These are phyloP conservation scores for Hypomesus transpacificus DNA, from an alignment of 2,113 vertebrate species.

Conservation along the genomic window DNA sequence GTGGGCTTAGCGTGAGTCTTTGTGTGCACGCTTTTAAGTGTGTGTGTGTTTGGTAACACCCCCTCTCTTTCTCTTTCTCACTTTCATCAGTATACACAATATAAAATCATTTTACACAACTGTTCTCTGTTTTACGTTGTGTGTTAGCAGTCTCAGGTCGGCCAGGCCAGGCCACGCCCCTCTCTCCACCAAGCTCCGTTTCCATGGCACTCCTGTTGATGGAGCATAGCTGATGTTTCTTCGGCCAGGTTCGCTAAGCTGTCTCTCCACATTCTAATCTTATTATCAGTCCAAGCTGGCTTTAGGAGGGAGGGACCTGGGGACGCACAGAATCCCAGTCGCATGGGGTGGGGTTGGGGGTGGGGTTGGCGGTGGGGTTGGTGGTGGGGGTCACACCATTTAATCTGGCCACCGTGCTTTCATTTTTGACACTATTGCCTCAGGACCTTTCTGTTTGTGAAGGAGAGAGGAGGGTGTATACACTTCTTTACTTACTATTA, in stretches of 20 bases:
- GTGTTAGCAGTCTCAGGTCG: not conserved
- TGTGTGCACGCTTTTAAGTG: slow-evolving; percentile 1
- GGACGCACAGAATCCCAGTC: slow-evolving; percentile 46
- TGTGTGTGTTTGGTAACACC: not conserved
- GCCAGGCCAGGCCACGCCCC: not conserved
- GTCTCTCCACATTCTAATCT: slow-evolving; percentile 67
- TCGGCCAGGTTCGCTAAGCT: slow-evolving; percentile 63
- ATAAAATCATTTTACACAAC: no score
- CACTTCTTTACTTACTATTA: slow-evolving; percentile 4
- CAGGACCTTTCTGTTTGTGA: slow-evolving; percentile 17
- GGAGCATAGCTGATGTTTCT: slow-evolving; percentile 57
- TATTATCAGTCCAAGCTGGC: slow-evolving; percentile 69
- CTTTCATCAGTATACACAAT: no score
- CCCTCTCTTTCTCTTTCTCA: no score
- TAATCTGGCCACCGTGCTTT: slow-evolving; percentile 50
- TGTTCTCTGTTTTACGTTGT: no score
- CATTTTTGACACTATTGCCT: slow-evolving; percentile 50
- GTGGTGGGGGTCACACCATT: slow-evolving; percentile 32
- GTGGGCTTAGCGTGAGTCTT: slow-evolving; percentile 2
- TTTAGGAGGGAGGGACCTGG: slow-evolving; percentile 49
- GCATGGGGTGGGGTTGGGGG: not conserved
- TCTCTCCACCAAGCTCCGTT: not conserved
- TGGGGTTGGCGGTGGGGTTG: not conserved
- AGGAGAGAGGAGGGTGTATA: not conserved
- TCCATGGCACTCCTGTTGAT: slow-evolving; percentile 41